Base-by-base conservation (phyloP, 1,140 invertebrate species). In the Aphelenchoides fujianensis region DNA sequence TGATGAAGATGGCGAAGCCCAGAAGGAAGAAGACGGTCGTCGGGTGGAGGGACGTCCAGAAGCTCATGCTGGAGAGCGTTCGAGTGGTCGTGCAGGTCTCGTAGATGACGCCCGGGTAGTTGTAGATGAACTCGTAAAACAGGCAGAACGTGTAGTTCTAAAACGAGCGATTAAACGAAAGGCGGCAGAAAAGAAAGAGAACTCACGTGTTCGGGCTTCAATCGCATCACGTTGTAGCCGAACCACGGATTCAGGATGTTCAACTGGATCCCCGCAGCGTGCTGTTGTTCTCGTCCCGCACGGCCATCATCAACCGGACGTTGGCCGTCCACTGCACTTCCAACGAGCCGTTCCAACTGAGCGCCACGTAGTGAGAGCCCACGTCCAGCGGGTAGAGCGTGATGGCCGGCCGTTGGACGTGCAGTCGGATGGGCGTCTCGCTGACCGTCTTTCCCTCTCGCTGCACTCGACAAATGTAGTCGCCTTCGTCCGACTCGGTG, bases 121-220 rank as follows among this genome's bases (percentile, higher is more conserved):
- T 52, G n/a, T 54, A 52, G 16, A 64, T 68, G 30, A 80, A 68
- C 34, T 69, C 41, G 37, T 80, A 80, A 12, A 70, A 72, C n/a
- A 80, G 66, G 48, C 79, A 80, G 27, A 80, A 81, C 5, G 80
- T 83, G 62, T 80, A 80, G 63, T 80, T 80, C 79, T 80, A 23
- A 28, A 82, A 78, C n/a, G n/a, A 37, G 34, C 34, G 30, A 27
- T 68, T 59, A 2, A 74, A 16, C n/a, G 54, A 69, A 19, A 52
- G 28, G 1, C 16, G 2, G 19, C 34, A 72, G 36, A 76, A 19
- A 2, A 36, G 36, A 32, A 77, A 19, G 27, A 57, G 72, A 66
- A 71, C 41, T 69, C 23, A 75, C 74, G 52, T 78, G 70, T 61
- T 36, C 23, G 2, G 79, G 78, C 23, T 70, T 64, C 1, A 80